Evolutionary conservation across 2,797 vertebrate genomes (phyloP).

Genomic region (Gastrophryne carolinensis): DNA sequence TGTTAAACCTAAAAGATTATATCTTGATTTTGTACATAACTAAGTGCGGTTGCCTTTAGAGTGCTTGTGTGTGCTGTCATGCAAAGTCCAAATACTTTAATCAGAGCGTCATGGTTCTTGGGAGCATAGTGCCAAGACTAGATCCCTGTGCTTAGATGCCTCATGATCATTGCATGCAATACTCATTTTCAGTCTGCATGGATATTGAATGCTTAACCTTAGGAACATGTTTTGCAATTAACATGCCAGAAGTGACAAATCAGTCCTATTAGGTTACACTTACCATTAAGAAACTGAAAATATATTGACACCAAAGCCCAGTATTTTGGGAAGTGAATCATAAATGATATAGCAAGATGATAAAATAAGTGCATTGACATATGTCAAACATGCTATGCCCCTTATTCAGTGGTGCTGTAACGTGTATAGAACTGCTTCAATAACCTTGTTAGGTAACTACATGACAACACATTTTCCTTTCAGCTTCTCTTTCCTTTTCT

Average conservation of each 20-base stretch:
- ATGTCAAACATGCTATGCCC: slow-evolving; percentile 53
- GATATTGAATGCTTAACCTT: not conserved
- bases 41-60: too few species aligned
- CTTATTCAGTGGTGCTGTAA: not conserved
- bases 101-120: slow-evolving; percentile 16
- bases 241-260: slow-evolving; percentile 6
- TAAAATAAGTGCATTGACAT: slow-evolving; percentile 44
- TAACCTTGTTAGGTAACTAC: slow-evolving; percentile 58
- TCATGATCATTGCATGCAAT: not conserved
- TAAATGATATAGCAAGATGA: slow-evolving; percentile 43
- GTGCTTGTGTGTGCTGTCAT: not conserved
- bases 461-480: slow-evolving; percentile 80
- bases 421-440: not conserved
- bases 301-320: slow-evolving; percentile 17
- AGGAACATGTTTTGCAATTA: slow-evolving; percentile 9
- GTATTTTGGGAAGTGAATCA: not conserved
- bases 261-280: not conserved
- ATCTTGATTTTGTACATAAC: too few species aligned
- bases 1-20: too few species aligned
- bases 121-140: not conserved
- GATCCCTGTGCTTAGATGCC: slow-evolving; percentile 28
- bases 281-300: not conserved
- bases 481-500: slow-evolving; percentile 79
- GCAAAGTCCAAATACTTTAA: not conserved
- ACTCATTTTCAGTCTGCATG: slow-evolving; percentile 32